A percentile compares a stretch with the other conserved stretches of the same genome.
phyloP scores from a whole-genome alignment of 2,797 vertebrate species.

The Anguilla obscura region DNA sequence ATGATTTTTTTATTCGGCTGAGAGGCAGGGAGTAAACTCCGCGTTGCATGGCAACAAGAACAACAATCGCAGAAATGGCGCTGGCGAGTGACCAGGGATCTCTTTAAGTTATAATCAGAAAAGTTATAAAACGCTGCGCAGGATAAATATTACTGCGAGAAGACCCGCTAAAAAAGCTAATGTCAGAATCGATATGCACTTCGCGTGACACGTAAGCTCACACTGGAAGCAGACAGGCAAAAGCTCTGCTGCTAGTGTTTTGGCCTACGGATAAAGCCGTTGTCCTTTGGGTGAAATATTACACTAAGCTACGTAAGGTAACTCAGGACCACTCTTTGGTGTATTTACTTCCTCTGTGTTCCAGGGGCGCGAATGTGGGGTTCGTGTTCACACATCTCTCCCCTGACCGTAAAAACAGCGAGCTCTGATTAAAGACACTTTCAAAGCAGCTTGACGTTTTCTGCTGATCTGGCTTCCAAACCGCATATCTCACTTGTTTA shows the following conservation, averaged over 20 bases:
- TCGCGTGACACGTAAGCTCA: too few relatives aligned
- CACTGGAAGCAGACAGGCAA: not conserved
- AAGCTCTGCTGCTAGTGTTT: not conserved
- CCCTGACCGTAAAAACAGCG: not conserved
- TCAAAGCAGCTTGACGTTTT: not conserved
- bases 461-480: not conserved
- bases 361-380: not conserved
- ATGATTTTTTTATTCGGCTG: not conserved
- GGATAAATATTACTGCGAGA: not conserved
- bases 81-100: not conserved
- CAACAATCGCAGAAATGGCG: not conserved
- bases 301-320: not conserved
- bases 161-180: not conserved
- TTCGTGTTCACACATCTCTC: not conserved
- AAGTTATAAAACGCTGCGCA: not conserved
- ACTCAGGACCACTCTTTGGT: not conserved
- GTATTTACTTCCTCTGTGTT: not conserved
- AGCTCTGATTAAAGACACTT: not conserved
- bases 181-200: too few relatives aligned
- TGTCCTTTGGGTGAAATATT: conserved; percentile 14
- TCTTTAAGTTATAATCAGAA: not conserved
- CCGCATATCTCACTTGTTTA: not conserved
- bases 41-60: not conserved
- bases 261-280: not conserved
- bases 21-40: not conserved